These are phyloP conservation scores for Microcebus jonahi DNA, from an alignment of 2,113 vertebrate genomes.

Conservation along the genomic window DNA sequence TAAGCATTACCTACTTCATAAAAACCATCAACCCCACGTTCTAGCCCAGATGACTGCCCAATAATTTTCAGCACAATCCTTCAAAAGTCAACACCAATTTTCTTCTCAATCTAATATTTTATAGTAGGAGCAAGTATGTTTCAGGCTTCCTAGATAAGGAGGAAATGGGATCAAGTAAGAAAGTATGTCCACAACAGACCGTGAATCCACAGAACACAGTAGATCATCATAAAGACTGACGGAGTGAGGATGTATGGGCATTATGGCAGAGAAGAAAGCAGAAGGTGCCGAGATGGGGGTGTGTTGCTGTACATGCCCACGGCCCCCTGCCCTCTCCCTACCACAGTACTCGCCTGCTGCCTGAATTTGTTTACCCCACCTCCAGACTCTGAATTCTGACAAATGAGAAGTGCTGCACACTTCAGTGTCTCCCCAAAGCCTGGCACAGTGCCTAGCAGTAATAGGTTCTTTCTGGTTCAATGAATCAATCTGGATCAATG, in stretches of 20 bases:
- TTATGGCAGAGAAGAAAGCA: neutral
- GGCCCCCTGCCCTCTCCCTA: neutral
- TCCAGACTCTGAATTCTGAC: neutral
- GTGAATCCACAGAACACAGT: neutral
- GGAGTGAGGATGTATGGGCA: neutral
- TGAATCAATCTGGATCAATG: neutral
- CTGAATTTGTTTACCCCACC: neutral
- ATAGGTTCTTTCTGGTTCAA: neutral
- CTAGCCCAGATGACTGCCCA: neutral
- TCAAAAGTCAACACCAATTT: slow-evolving; percentile 4
- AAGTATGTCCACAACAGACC: neutral
- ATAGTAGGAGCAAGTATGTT: neutral
- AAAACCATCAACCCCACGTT: neutral
- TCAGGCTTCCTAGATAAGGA: neutral
- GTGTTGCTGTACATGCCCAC: neutral
- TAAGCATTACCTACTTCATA: neutral
- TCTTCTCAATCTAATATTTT: slow-evolving; percentile 7
- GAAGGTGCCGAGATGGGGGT: neutral
- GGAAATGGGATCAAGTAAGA: neutral
- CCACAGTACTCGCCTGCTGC: neutral
- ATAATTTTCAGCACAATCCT: slow-evolving; percentile 2
- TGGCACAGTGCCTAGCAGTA: neutral
- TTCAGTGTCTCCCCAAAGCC: neutral
- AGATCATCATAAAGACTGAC: neutral
- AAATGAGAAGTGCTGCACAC: neutral